Base-by-base conservation (phyloP, 2,797 vertebrate species). In the Lophius americanus region DNA sequence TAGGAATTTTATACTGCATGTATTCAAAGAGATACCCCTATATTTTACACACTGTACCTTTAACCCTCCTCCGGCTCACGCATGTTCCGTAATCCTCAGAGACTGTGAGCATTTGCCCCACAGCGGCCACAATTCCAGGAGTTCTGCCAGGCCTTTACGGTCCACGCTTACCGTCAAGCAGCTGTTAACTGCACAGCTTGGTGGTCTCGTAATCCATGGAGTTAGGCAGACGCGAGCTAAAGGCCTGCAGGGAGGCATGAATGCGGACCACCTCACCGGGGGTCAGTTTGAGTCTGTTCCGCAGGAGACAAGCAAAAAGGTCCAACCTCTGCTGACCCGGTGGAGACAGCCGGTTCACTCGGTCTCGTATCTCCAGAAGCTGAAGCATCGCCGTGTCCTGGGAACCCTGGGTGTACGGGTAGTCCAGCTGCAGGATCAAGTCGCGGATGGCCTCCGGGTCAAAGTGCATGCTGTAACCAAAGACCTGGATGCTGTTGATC, bases 381-480 rank as follows among this genome's bases (percentile, higher is more conserved):
- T 98, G 97, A 77, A 98, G 92, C 89, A 98, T 94, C 14, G 97
- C 97, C 0, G 96, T 96, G 85, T 98, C 97, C 90, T 98, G 96
- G 42, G 97, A 98, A 63, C 97, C 96, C 92, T 96, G 96, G 66
- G 96, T 98, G 44, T 98, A 98, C 2, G 97, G 97, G 87, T 98
- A 98, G 91, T 99, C 97, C 91, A 98, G 89, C 87, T 98, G 97
- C 78, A 98, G 90, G 75, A 99, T 98, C 88, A 98, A 91, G 85
- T 99, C 97, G 54, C 97, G 94, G 55, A 98, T 98, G 0, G 97
- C 97, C 70, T 99, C 97, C 0, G 97, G 96, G 88, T 98, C 96
- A 36, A 99, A 99, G 91, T 97, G 96, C 97, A 98, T 98, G 93
- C 97, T 98, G 92, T 98, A 99, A 85, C 97, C 97, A 73, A 98